These are phyloP conservation scores for Scylla paramamosain DNA, from an alignment of 1,140 invertebrate species.

Conservation along the genomic window DNA sequence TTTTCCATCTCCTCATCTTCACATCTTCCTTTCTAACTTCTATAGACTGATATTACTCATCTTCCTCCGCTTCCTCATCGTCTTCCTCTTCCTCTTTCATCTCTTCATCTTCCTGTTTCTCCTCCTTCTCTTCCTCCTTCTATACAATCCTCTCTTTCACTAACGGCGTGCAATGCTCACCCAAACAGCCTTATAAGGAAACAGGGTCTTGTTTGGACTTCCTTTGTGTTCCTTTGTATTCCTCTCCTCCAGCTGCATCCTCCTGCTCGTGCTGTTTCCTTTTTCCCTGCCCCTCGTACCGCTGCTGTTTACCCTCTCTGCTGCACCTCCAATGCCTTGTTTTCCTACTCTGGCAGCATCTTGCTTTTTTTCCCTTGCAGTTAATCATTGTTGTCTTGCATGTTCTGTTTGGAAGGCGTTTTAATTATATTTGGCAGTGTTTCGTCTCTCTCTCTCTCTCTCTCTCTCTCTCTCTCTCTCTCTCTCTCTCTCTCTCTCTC, in stretches of 20 bases:
- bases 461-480: conserved; percentile 19
- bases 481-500: background rate
- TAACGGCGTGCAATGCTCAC: too few species aligned
- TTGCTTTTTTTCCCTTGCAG: background rate
- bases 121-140: background rate
- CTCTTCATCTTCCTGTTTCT: background rate
- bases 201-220: too few species aligned
- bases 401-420: background rate
- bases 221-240: background rate
- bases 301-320: background rate
- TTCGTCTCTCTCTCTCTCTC: conserved; percentile 8
- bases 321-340: background rate
- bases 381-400: background rate
- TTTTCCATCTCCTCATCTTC: background rate
- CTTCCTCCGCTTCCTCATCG: background rate
- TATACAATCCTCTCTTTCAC: too few species aligned
- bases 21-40: background rate
- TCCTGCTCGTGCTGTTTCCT: background rate
- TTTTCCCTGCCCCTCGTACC: too few species aligned
- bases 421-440: background rate
- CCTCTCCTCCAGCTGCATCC: background rate
- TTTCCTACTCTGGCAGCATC: background rate
- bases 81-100: background rate
- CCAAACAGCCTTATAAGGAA: too few species aligned
- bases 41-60: background rate